Percentiles rank a stretch among this genome's conserved stretches.
Evolutionary conservation across 2,797 vertebrate species (phyloP).

Genomic region (Lophotriccus pileatus): DNA sequence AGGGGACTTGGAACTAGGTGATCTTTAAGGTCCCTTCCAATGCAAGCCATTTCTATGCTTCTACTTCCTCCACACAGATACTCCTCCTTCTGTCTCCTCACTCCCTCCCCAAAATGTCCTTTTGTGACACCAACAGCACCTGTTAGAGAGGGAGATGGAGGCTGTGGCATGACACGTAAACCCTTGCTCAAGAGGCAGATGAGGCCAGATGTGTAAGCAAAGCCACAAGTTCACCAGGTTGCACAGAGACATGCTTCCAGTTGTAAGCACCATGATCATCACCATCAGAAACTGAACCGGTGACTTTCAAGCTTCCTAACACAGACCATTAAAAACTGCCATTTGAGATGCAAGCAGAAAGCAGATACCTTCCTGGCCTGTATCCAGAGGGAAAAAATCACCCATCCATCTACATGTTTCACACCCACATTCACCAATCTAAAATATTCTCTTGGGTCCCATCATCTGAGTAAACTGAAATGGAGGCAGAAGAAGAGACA

Average conservation of each 20-base stretch:
- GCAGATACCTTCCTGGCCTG: not conserved
- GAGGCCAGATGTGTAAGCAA: not conserved
- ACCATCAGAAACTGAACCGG: fast-evolving
- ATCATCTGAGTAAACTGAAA: not conserved
- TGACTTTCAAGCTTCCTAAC: not conserved
- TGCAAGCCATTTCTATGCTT: not conserved
- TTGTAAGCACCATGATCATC: fast-evolving
- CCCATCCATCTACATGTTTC: not conserved
- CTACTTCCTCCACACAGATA: not conserved
- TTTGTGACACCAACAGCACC: fast-evolving
- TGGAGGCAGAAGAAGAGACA: not conserved
- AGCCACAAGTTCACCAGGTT: not conserved
- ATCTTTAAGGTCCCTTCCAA: not conserved
- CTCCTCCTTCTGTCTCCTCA: not conserved
- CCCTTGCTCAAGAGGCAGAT: not conserved
- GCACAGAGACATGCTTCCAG: not conserved
- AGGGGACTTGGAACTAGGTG: not conserved
- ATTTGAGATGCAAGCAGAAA: not conserved
- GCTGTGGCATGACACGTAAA: not conserved
- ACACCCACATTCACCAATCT: not conserved
- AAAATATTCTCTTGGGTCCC: not conserved
- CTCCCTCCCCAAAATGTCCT: not conserved
- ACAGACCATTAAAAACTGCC: not conserved
- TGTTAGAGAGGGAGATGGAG: not conserved
- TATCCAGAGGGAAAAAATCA: not conserved